Conservation (phyloP, 2,888 invertebrate species). For the Drosophila subquinaria region DNA sequence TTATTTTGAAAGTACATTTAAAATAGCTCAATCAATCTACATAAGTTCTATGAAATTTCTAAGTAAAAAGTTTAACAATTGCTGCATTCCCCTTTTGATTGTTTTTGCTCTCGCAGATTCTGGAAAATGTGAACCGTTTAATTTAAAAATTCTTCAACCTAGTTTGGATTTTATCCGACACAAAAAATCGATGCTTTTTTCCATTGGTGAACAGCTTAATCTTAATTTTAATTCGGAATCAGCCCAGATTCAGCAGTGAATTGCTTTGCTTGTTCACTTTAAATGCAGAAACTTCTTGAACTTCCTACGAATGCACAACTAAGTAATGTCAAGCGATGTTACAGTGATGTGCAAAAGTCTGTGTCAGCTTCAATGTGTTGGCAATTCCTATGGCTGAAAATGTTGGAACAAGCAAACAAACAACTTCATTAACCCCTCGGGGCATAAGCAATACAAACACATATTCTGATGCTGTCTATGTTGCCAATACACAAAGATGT, state of each 20-base stretch:
- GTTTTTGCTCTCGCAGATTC: no score
- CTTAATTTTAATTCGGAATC: no score
- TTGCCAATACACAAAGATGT: conserved; percentile 19
- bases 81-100: no score
- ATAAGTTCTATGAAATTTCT: no score
- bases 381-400: conserved; percentile 30
- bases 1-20: no score
- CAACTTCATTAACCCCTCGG: conserved; percentile 77
- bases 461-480: conserved; percentile 33
- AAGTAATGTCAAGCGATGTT: conserved; percentile 4
- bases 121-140: no score
- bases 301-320: background rate
- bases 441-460: conserved; percentile 50
- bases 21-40: no score
- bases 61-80: no score
- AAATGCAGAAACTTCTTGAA: conserved; percentile 3
- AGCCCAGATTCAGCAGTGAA: background rate
- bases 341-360: conserved; percentile 10
- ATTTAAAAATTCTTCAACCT: no score
- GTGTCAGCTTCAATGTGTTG: conserved; percentile 29
- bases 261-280: background rate
- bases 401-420: conserved; percentile 63
- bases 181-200: no score
- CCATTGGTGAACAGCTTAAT: no score
- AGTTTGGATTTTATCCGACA: no score